phyloP scores from a whole-genome alignment of 2,797 vertebrate genomes.

The Trichosurus vulpecula region DNA sequence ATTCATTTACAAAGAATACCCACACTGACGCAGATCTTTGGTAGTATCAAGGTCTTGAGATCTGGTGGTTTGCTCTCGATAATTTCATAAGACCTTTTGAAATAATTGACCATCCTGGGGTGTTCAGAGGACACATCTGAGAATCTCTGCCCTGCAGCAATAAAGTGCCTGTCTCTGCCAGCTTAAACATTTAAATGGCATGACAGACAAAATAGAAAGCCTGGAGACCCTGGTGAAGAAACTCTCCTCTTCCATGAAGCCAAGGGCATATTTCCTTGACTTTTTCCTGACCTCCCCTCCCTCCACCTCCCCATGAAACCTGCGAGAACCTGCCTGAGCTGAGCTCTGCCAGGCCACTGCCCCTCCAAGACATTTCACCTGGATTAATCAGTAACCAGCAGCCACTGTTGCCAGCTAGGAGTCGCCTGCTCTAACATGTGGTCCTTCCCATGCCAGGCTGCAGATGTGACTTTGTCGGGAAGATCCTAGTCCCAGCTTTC shows the following conservation, averaged over 20 bases:
- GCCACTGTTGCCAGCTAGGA: constrained; percentile 48
- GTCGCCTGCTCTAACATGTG: constrained; percentile 68
- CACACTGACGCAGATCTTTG: background rate
- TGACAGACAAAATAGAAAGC: constrained; percentile 14
- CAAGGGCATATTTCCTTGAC: constrained; percentile 44
- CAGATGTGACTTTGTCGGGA: constrained; percentile 72
- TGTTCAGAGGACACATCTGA: constrained; percentile 30
- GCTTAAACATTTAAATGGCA: background rate
- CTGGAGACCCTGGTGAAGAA: background rate
- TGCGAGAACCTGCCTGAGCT: constrained; percentile 62
- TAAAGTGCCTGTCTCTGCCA: constrained; percentile 28
- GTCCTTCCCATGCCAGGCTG: constrained; percentile 50
- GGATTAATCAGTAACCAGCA: constrained; percentile 73
- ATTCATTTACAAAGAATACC: background rate
- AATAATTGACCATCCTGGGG: constrained; percentile 17
- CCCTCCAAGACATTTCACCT: constrained; percentile 63
- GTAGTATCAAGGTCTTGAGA: background rate
- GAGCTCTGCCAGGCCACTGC: constrained; percentile 21
- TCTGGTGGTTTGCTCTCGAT: constrained; percentile 5
- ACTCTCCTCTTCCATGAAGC: constrained; percentile 14
- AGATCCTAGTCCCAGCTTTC: constrained; percentile 58
- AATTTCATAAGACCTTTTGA: constrained; percentile 56
- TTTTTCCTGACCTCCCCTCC: constrained; percentile 57
- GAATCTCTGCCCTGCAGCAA: constrained; percentile 55
- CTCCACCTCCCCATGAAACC: constrained; percentile 6